A percentile compares a stretch with the other conserved stretches of the same genome.
Conservation (phyloP, 1,140 invertebrate species). For the Archegozetes longisetosus region DNA sequence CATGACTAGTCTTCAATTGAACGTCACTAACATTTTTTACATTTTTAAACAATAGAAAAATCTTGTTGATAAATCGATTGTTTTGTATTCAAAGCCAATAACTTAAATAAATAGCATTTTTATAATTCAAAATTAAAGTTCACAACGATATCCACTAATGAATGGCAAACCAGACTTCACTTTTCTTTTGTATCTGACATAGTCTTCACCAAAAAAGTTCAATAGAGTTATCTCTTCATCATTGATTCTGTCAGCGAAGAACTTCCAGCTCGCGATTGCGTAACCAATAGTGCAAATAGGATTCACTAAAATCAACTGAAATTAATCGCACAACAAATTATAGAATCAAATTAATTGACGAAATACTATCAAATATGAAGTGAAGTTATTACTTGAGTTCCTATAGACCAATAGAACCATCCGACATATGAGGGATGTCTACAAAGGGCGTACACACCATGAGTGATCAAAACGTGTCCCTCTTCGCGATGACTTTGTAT, state of each 20-base stretch:
- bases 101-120: not conserved
- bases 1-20: not conserved
- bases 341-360: not conserved
- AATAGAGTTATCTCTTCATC: conserved; percentile 84
- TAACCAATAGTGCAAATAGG: conserved; percentile 75
- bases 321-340: not conserved
- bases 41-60: not conserved
- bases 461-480: conserved; percentile 73
- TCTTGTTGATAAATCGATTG: not conserved
- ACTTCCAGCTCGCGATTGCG: conserved; percentile 62
- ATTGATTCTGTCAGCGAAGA: conserved; percentile 72
- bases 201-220: conserved; percentile 81
- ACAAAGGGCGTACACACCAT: conserved; percentile 61
- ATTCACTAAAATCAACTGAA: conserved; percentile 37
- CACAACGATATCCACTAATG: conserved; percentile 27
- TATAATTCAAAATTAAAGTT: not conserved
- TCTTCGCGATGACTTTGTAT: conserved; percentile 56
- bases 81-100: not conserved
- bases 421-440: conserved; percentile 89
- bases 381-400: conserved; percentile 58
- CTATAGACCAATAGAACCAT: conserved; percentile 98
- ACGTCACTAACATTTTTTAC: no score
- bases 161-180: conserved; percentile 84
- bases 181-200: conserved; percentile 66
- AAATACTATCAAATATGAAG: not conserved